Percentiles rank a stretch among this genome's conserved stretches.
Conservation (phyloP, 2,888 invertebrate genomes). For the Neria commutata region DNA sequence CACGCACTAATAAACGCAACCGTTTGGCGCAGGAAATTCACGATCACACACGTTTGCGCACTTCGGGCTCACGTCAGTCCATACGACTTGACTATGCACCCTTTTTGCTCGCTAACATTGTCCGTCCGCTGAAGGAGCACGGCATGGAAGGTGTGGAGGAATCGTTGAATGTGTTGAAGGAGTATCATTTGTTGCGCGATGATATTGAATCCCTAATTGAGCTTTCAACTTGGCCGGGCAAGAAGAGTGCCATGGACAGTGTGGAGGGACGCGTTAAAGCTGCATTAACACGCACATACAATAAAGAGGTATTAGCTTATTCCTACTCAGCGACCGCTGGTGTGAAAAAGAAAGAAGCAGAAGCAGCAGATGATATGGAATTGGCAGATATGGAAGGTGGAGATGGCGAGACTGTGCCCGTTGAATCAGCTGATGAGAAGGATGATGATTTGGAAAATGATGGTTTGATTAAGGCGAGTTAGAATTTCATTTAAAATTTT, state of each 20-base stretch:
- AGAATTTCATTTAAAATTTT: not conserved
- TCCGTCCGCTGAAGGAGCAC: conserved; percentile 74
- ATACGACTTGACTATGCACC: conserved; percentile 89
- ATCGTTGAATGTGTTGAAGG: conserved; percentile 76
- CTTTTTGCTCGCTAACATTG: conserved; percentile 75
- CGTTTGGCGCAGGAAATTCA: conserved; percentile 84
- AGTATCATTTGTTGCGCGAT: conserved; percentile 87
- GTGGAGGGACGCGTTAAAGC: conserved; percentile 88
- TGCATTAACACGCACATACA: conserved; percentile 90
- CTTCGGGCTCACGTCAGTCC: conserved; percentile 80
- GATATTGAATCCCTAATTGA: conserved; percentile 91
- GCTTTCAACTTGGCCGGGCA: conserved; percentile 81
- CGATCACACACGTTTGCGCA: conserved; percentile 82
- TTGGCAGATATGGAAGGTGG: conserved; percentile 61
- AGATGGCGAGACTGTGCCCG: conserved; percentile 49
- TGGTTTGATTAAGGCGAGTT: conserved; percentile 72
- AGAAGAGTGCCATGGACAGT: conserved; percentile 75
- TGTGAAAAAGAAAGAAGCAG: conserved; percentile 68
- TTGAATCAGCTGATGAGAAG: conserved; percentile 54
- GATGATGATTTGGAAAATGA: conserved; percentile 72
- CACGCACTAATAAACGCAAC: conserved; percentile 79
- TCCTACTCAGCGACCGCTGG: conserved; percentile 75
- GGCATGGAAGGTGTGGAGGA: conserved; percentile 75
- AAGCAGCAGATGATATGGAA: conserved; percentile 55
- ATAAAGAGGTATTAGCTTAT: conserved; percentile 79